These are phyloP conservation scores for Yasuhikotakia modesta DNA, from an alignment of 2,797 vertebrate genomes.

Conservation along the genomic window DNA sequence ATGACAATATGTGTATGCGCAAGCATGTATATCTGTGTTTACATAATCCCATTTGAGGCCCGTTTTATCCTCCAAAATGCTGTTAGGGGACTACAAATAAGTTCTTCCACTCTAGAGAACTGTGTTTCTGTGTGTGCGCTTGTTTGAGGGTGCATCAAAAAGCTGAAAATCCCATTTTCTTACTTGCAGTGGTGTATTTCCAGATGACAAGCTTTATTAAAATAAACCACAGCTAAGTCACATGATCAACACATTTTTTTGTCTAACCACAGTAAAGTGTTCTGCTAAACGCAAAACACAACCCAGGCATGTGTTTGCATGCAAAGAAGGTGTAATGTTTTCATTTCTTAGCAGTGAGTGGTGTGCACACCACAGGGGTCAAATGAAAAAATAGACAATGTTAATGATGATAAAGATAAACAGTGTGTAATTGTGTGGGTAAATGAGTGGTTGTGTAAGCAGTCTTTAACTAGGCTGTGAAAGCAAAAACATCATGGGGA, in stretches of 20 bases:
- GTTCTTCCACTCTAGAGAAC: constrained; percentile 2
- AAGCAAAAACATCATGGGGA: constrained; percentile 14
- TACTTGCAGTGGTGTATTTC: constrained; percentile 18
- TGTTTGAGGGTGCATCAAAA: background rate
- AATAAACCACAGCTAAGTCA: constrained; percentile 13
- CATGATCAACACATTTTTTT: constrained; percentile 4
- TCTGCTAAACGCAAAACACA: background rate
- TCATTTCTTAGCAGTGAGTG: constrained; percentile 1
- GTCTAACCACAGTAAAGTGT: background rate
- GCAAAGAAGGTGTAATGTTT: background rate
- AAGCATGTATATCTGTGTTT: constrained; percentile 13
- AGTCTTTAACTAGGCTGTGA: constrained; percentile 12
- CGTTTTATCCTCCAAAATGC: constrained; percentile 28
- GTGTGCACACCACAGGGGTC: constrained; percentile 3
- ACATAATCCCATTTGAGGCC: constrained; percentile 9
- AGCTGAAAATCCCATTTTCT: constrained; percentile 37
- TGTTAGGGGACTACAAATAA: constrained; percentile 23
- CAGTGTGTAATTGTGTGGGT: constrained; percentile 6
- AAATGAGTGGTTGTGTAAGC: constrained; percentile 8
- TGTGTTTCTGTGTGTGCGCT: background rate
- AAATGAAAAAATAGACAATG: constrained; percentile 9
- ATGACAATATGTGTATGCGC: background rate
- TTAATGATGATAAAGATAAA: constrained; percentile 29
- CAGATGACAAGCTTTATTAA: constrained; percentile 29
- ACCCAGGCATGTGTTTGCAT: background rate